Evolutionary conservation across 2,797 vertebrate genomes (phyloP).

Genomic region (Fundulus diaphanus): DNA sequence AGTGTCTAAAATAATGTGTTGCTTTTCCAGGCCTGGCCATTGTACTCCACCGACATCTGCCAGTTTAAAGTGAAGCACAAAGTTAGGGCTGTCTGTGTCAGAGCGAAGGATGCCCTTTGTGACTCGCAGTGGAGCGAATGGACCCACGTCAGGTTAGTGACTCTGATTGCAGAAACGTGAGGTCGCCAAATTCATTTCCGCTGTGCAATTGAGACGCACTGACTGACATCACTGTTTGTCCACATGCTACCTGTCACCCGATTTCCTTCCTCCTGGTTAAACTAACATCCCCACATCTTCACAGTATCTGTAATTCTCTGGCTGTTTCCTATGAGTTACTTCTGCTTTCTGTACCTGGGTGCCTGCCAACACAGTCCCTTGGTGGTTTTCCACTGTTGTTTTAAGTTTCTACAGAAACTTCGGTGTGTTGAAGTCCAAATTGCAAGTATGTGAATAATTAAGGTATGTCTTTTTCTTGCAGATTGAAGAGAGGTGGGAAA

Average conservation of each 20-base stretch:
- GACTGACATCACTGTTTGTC: neutral
- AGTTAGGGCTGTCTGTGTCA: constrained; percentile 63
- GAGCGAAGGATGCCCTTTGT: constrained; percentile 73
- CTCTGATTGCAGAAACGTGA: neutral
- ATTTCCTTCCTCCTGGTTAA: neutral
- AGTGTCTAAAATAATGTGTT: neutral
- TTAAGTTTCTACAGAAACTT: neutral
- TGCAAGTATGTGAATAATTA: neutral
- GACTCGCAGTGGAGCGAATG: constrained; percentile 81
- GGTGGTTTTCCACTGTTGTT: neutral
- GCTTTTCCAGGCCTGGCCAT: constrained; percentile 28
- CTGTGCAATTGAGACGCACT: neutral
- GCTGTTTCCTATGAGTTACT: neutral
- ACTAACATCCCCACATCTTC: neutral
- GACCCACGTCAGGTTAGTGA: constrained; percentile 70
- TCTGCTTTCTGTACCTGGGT: neutral
- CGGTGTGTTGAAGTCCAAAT: neutral
- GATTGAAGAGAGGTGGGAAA: constrained; percentile 26
- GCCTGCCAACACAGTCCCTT: neutral
- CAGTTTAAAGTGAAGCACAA: constrained; percentile 55
- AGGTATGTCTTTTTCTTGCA: constrained; percentile 21
- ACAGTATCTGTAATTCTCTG: neutral
- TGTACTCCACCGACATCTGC: constrained; percentile 48
- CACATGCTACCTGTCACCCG: neutral
- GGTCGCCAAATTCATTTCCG: neutral